Evolutionary conservation across 1,140 invertebrate genomes (phyloP).

Genomic region (Cherax destructor): DNA sequence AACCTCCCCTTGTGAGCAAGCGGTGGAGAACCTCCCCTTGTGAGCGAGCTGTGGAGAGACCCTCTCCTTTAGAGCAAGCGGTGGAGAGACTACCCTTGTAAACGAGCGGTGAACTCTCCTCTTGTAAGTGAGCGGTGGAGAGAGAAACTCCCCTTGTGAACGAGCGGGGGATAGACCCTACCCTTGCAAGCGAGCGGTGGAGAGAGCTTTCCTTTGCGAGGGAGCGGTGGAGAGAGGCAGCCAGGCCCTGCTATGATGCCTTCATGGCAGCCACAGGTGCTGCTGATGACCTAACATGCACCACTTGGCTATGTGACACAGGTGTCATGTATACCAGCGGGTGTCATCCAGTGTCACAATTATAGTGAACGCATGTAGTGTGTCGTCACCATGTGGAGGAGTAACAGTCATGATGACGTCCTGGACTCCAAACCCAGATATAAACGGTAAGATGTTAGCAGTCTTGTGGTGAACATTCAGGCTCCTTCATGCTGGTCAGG

Average conservation of each 20-base stretch:
- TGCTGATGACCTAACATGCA: neutral
- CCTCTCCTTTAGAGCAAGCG: too few species aligned
- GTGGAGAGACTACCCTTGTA: too few species aligned
- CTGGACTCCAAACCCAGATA: conserved; percentile 68
- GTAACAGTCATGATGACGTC: conserved; percentile 70
- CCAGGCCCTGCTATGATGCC: neutral
- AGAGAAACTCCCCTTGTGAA: too few species aligned
- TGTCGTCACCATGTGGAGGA: conserved; percentile 64
- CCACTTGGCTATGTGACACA: conserved; percentile 17
- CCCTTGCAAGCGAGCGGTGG: neutral
- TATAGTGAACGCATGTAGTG: conserved; percentile 28
- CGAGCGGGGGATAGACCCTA: too few species aligned
- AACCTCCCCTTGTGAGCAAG: too few species aligned
- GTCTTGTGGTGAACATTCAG: too few species aligned
- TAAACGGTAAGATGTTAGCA: conserved; percentile 59
- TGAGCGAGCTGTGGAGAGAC: too few species aligned
- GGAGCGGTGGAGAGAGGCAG: neutral
- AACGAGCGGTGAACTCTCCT: too few species aligned
- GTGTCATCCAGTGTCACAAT: neutral
- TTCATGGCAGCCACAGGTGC: neutral
- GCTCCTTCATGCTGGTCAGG: too few species aligned
- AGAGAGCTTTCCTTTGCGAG: too few species aligned
- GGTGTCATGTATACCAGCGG: neutral
- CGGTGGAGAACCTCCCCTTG: too few species aligned
- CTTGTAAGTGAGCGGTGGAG: too few species aligned